Evolutionary conservation across 2,113 vertebrate species (phyloP).

Genomic region (Mustelus asterias): DNA sequence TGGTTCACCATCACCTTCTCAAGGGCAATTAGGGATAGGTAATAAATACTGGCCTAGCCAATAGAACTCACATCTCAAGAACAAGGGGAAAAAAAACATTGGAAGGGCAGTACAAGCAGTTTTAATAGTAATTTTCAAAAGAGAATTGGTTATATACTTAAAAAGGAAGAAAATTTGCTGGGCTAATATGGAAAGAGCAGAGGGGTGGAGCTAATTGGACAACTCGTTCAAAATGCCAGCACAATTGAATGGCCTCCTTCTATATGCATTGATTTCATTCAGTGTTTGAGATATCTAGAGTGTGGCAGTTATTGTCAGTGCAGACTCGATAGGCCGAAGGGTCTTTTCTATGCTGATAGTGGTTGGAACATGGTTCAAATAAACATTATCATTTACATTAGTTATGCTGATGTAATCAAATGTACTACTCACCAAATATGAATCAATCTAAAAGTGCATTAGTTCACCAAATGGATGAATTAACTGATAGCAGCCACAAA

Average conservation of each 20-base stretch:
- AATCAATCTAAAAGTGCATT: neutral
- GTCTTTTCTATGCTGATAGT: neutral
- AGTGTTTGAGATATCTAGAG: neutral
- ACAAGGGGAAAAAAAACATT: neutral
- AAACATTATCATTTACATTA: neutral
- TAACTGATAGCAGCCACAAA: neutral
- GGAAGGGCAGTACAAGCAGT: neutral
- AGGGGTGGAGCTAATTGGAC: neutral
- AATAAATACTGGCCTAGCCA: neutral
- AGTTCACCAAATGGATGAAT: neutral
- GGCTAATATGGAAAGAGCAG: neutral
- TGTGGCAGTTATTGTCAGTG: neutral
- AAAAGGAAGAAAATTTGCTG: neutral
- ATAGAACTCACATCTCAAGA: neutral
- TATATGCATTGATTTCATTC: neutral
- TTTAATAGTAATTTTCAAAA: neutral
- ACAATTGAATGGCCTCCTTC: neutral
- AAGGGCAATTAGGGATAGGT: neutral
- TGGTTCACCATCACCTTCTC: neutral
- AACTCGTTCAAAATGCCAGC: neutral
- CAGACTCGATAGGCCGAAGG: no score
- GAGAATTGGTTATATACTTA: neutral
- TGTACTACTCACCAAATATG: neutral
- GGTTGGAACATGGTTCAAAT: neutral
- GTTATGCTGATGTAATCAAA: neutral